Conservation (phyloP, 1,140 invertebrate genomes). For the Drosophila navojoa region DNA sequence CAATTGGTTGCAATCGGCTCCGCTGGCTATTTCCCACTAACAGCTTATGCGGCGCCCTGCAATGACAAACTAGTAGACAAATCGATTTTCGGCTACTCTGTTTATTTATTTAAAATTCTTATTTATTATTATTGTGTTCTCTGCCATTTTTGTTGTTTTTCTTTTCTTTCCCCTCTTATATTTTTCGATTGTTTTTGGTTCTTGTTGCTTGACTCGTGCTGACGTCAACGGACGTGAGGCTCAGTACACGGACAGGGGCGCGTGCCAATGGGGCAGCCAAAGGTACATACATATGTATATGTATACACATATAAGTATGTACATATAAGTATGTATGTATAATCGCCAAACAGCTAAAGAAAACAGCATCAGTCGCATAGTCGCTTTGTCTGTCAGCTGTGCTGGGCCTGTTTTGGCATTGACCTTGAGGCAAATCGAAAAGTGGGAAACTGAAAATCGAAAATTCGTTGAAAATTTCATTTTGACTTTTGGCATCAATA, state of each 20-base stretch:
- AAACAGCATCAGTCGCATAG: conserved; percentile 10
- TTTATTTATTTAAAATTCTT: conserved; percentile 53
- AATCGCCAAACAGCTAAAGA: no score
- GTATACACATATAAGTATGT: no score
- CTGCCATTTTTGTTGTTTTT: not conserved
- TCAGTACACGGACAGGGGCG: conserved; percentile 22
- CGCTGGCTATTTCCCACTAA: not conserved
- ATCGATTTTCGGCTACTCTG: conserved; percentile 38
- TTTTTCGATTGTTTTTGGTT: not conserved
- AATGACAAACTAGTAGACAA: conserved; percentile 40
- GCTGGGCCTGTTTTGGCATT: conserved; percentile 18
- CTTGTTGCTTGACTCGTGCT: conserved; percentile 19
- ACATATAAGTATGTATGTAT: no score
- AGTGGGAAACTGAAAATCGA: conserved; percentile 12
- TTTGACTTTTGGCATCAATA: conserved; percentile 46
- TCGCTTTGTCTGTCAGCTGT: conserved; percentile 11
- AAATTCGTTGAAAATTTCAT: conserved; percentile 13
- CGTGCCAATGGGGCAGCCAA: conserved; percentile 32
- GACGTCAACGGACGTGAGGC: conserved; percentile 41
- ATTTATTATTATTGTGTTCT: conserved; percentile 26
- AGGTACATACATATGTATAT: no score
- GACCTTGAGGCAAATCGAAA: conserved; percentile 42
- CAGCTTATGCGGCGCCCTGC: not conserved
- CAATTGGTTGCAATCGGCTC: conserved; percentile 2
- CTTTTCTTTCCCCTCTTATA: not conserved